Percentiles rank a stretch among this genome's conserved stretches.
Evolutionary conservation across 2,888 invertebrate species (phyloP).

Genomic region (Encarsia formosa): DNA sequence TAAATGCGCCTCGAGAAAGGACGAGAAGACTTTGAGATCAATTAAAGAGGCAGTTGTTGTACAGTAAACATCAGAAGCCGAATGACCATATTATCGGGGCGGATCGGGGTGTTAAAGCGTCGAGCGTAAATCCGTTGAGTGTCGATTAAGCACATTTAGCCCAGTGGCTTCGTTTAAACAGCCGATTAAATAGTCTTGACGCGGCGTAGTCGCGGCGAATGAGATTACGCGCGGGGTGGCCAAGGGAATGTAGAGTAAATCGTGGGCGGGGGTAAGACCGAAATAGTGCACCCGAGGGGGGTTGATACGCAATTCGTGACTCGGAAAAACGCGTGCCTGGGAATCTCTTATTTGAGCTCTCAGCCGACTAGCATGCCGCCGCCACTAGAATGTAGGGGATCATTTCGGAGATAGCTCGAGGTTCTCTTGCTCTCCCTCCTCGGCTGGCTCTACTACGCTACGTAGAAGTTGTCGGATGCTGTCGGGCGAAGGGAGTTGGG

Average conservation of each 20-base stretch:
- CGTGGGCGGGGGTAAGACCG: too few relatives aligned
- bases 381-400: conserved; percentile 49
- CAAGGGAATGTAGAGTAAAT: too few relatives aligned
- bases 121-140: conserved; percentile 45
- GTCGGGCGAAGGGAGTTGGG: conserved; percentile 22
- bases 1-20: too few relatives aligned
- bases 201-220: too few relatives aligned
- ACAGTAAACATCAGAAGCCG: too few relatives aligned
- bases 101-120: too few relatives aligned
- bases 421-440: conserved; percentile 24
- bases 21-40: too few relatives aligned
- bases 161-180: conserved; percentile 36
- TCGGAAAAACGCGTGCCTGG: conserved; percentile 31
- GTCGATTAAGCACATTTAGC: conserved; percentile 41
- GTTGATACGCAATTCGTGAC: conserved; percentile 43
- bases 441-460: conserved; percentile 34
- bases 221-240: too few relatives aligned
- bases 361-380: conserved; percentile 33
- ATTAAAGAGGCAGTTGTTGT: too few relatives aligned
- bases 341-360: conserved; percentile 46
- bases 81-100: conserved; percentile 43
- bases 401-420: conserved; percentile 52
- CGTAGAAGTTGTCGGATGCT: conserved; percentile 45
- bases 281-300: too few relatives aligned
- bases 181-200: too few relatives aligned